Evolutionary conservation across 2,113 vertebrate genomes (phyloP).

Genomic region (Hassar affinis): DNA sequence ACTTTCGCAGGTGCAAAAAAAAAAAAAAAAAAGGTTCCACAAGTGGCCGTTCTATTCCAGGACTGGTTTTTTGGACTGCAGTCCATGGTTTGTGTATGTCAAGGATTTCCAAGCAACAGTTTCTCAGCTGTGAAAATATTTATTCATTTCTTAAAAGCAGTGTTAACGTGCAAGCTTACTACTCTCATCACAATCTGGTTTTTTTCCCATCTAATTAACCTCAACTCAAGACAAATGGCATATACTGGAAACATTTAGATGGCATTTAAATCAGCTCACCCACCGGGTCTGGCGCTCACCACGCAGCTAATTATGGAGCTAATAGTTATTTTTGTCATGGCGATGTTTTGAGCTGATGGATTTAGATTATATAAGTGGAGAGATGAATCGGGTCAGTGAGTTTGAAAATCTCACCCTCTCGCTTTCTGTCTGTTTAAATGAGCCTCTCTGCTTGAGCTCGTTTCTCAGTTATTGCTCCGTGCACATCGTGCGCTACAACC

Average conservation of each 20-base stretch:
- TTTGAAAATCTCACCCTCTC: neutral
- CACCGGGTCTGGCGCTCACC: neutral
- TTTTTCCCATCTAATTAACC: conserved; percentile 1
- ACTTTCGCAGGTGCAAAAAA: conserved; percentile 45
- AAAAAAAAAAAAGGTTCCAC: neutral
- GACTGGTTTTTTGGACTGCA: conserved; percentile 27
- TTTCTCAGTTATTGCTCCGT: neutral
- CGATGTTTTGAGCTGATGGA: neutral
- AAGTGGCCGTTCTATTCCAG: conserved; percentile 14
- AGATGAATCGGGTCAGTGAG: neutral
- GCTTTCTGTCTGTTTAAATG: neutral
- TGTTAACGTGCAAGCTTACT: conserved; percentile 25
- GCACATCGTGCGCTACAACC: neutral
- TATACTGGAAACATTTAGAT: neutral
- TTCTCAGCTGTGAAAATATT: conserved; percentile 48
- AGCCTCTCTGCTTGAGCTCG: neutral
- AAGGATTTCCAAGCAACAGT: conserved; percentile 38
- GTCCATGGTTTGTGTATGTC: conserved; percentile 35
- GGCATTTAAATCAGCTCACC: neutral
- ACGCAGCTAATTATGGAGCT: too few relatives aligned
- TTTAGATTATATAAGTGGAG: neutral
- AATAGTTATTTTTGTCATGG: neutral
- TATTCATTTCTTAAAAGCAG: conserved; percentile 36
- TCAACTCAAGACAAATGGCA: neutral
- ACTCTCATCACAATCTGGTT: neutral